Base-by-base conservation (phyloP, 2,888 invertebrate genomes). In the Panorpa germanica region DNA sequence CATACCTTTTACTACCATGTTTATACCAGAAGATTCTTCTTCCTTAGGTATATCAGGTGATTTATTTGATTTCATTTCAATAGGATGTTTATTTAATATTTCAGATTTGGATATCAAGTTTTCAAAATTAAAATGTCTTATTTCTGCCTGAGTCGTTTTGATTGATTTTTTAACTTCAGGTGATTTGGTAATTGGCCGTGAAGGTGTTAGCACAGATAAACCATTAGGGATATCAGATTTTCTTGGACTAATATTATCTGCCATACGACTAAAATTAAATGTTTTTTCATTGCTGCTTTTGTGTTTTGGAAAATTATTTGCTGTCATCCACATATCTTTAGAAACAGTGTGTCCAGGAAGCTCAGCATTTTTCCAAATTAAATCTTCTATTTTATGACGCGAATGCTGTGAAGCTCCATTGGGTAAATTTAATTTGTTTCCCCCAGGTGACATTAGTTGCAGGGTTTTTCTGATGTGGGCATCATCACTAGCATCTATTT, bases 41-140 rank as follows among this genome's bases (percentile, higher is more conserved):
- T n/a, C n/a, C n/a, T n/a, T n/a, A n/a, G n/a, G n/a, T n/a, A n/a
- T n/a, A n/a, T n/a, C n/a, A n/a, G n/a, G n/a, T n/a, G n/a, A n/a
- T n/a, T n/a, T n/a, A n/a, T n/a, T 60, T 4, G 55, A 45, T 15
- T 56, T 53, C 45, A 51, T 57, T 32, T 50, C 52, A 31, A 59
- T 54, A 44, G 56, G 55, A 40, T 53, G 55, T 38, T 39, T 39
- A 17, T 55, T 60, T 35, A 52, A 56, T 40, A 61, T 61, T 53
- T 61, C 61, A 24, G 55, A 52, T 45, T 61, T 61, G 2, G 61
- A 59, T 42, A 61, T 61, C 22, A 61, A 41, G 41, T 54, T 59
- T 44, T 61, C 61, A 43, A 59, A 61, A 50, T 61, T 61, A 35
- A 54, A 61, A 37, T 54, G 54, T 31, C 53, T 47, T 13, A 51